Evolutionary conservation across 2,113 vertebrate species (phyloP).

Genomic region (Pionites leucogaster): DNA sequence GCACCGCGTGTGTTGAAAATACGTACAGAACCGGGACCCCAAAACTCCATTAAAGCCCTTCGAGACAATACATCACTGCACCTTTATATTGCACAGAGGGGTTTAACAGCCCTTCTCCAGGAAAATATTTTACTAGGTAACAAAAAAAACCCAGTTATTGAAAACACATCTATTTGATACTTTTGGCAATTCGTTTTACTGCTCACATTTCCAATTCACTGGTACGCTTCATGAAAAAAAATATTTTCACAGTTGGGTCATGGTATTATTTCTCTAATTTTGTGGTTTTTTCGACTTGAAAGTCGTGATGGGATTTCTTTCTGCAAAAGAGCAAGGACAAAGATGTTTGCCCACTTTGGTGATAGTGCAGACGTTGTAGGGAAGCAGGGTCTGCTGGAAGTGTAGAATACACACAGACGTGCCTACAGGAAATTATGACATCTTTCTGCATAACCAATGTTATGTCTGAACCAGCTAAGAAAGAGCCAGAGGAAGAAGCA

Average conservation of each 20-base stretch:
- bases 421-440: not conserved
- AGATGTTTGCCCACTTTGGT: not conserved
- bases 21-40: conserved; percentile 31
- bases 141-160: conserved; percentile 58
- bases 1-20: conserved; percentile 16
- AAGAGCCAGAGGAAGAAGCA: not conserved
- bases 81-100: conserved; percentile 37
- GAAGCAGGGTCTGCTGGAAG: not conserved
- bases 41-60: conserved; percentile 56
- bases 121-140: conserved; percentile 58
- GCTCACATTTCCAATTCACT: conserved; percentile 50
- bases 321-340: not conserved
- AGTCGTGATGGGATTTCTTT: not conserved
- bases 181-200: conserved; percentile 61
- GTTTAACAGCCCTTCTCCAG: conserved; percentile 49
- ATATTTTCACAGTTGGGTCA: conserved; percentile 9
- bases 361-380: not conserved
- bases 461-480: not conserved
- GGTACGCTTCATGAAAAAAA: conserved; percentile 55
- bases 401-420: not conserved
- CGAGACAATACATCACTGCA: conserved; percentile 60
- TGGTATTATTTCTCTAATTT: conserved; percentile 30
- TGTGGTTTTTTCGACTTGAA: not conserved
- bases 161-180: conserved; percentile 56
- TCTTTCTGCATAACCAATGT: not conserved